These are phyloP conservation scores for Puffinus mauretanicus DNA, from an alignment of 2,113 vertebrate species.

Conservation along the genomic window DNA sequence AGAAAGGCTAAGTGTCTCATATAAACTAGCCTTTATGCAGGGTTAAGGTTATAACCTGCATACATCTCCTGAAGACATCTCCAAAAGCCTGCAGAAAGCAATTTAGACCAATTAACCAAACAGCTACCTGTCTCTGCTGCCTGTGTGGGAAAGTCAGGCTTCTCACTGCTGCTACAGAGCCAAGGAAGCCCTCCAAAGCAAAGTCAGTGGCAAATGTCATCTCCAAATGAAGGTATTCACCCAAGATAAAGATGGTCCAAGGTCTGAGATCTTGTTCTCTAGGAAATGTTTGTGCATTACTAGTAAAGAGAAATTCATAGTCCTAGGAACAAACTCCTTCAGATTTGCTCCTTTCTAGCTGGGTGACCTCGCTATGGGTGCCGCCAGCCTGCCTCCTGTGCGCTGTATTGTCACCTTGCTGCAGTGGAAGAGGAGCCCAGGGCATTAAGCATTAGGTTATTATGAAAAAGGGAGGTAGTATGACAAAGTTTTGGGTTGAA, in stretches of 20 bases:
- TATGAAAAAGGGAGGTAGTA: not conserved
- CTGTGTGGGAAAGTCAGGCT: not conserved
- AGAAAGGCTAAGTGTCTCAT: not conserved
- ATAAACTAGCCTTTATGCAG: not conserved
- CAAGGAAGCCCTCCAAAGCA: not conserved
- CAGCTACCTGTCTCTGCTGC: not conserved
- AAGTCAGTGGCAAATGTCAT: not conserved
- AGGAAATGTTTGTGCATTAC: not conserved
- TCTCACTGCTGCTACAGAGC: not conserved
- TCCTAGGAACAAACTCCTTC: not conserved
- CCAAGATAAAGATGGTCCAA: not conserved
- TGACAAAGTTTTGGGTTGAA: not conserved
- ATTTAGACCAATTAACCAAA: not conserved
- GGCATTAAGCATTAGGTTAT: not conserved
- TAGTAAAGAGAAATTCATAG: not conserved
- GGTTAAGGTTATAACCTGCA: too few species aligned
- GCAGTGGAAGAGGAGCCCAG: not conserved
- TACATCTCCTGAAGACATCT: not conserved
- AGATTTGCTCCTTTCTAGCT: not conserved
- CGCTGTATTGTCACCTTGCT: not conserved
- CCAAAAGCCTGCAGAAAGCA: not conserved
- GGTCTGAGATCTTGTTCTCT: not conserved
- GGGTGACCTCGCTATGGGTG: not conserved
- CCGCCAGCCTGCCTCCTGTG: not conserved
- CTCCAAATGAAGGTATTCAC: not conserved